A percentile compares a stretch with the other conserved stretches of the same genome.
phyloP scores from a whole-genome alignment of 2,888 invertebrate species.

The Chrysolina americana region DNA sequence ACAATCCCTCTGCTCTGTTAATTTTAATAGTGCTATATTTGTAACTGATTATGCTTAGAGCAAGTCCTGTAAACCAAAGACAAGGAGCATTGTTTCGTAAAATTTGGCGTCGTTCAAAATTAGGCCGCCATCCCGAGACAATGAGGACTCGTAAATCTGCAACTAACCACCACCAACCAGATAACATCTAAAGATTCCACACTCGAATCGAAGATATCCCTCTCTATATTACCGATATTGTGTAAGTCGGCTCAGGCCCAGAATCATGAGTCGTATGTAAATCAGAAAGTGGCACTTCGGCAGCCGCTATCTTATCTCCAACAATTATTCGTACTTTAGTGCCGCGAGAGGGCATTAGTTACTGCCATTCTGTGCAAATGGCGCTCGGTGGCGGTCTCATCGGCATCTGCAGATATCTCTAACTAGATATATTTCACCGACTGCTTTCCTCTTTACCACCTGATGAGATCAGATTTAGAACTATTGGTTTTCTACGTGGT shows the following conservation, averaged over 20 bases:
- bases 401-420: constrained; percentile 62
- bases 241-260: constrained; percentile 58
- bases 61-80: background rate
- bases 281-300: constrained; percentile 56
- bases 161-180: constrained; percentile 54
- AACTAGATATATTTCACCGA: constrained; percentile 62
- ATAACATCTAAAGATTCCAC: constrained; percentile 57
- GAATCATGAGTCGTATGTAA: constrained; percentile 66
- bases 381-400: constrained; percentile 61
- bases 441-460: constrained; percentile 61
- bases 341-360: constrained; percentile 63
- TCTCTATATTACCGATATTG: constrained; percentile 48
- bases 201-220: constrained; percentile 34
- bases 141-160: constrained; percentile 53
- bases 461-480: constrained; percentile 63
- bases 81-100: background rate
- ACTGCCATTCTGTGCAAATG: constrained; percentile 67
- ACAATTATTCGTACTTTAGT: constrained; percentile 68
- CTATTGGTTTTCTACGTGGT: constrained; percentile 58
- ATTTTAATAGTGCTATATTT: too few relatives aligned
- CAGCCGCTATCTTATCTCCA: constrained; percentile 66
- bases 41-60: too few relatives aligned
- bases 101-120: constrained; percentile 44
- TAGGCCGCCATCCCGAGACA: constrained; percentile 49
- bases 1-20: too few relatives aligned